phyloP scores from a whole-genome alignment of 53 echinoderm and acorn worm species.

The Hippasteria phrygiana region DNA sequence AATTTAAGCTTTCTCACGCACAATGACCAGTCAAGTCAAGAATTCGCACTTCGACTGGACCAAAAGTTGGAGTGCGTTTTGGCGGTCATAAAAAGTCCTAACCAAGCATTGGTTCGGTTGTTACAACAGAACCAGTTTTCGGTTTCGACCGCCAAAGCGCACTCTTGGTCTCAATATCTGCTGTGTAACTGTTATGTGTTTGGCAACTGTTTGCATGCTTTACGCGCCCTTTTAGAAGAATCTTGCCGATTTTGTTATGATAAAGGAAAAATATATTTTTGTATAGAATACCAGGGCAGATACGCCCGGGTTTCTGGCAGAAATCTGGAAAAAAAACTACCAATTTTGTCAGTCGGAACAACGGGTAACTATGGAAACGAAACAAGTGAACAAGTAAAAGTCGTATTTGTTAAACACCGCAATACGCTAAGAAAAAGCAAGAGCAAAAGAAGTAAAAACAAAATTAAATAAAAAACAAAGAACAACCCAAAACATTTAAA shows the following conservation, averaged over 20 bases:
- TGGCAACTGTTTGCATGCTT: constrained; percentile 33
- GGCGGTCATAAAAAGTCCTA: too few species aligned
- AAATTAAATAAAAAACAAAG: constrained; percentile 13
- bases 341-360: constrained; percentile 68
- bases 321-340: constrained; percentile 41
- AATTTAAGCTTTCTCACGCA: too few species aligned
- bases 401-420: constrained; percentile 47
- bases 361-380: constrained; percentile 67
- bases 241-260: constrained; percentile 67
- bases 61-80: too few species aligned
- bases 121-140: too few species aligned
- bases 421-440: constrained; percentile 57
- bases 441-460: not conserved
- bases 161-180: not conserved
- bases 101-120: too few species aligned
- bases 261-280: constrained; percentile 50
- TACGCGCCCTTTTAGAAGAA: constrained; percentile 2
- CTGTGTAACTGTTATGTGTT: not conserved
- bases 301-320: not conserved
- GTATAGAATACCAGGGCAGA: constrained; percentile 55
- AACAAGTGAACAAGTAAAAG: constrained; percentile 49
- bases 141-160: too few species aligned
- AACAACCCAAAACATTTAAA: constrained; percentile 14
- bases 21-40: too few species aligned
- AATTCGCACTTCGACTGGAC: too few species aligned